Base-by-base conservation (phyloP, 1,140 invertebrate species). In the Augochlora pura region DNA sequence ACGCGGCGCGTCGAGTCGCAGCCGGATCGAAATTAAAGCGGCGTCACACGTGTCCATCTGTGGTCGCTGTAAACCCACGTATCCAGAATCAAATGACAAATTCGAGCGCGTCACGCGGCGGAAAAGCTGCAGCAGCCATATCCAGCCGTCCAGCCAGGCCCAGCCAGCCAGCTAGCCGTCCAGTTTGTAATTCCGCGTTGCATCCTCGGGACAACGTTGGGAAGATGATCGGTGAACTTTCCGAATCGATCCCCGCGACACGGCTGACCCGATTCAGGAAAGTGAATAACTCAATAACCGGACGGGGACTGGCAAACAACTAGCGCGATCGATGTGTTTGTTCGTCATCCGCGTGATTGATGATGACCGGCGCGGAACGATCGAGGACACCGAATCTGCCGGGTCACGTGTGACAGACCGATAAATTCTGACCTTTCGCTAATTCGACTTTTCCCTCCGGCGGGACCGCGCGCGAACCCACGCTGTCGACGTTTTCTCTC, bases 181-280 rank as follows among this genome's bases (percentile, higher is more conserved):
- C 18, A 52, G 14, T 46, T 70, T 32, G 54, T 18, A 23, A 77
- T 49, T 63, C 38, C 5, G 38, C 32, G 27, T n/a, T 57, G 10
- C 23, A 18, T 27, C 25, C 49, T 23, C 18, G 14, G 27, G 42
- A 60, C n/a, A n/a, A 57, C 21, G 52, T 9, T 23, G 16, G n/a
- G 42, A 25, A 57, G 38, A 70, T n/a, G 68, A 39, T 68, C 23
- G 46, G 23, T 52, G 59, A 38, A 69, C 39, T 77, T 85, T 78
- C 73, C 54, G 69, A 74, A 77, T 62, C 46, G 71, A 66, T 83
- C 81, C 60, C 62, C 63, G 78, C 63, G 78, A 70, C 64, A 60
- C 82, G 71, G 57, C 57, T 78, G 59, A 84, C 93, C 79, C 49
- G 66, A 23, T 81, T 81, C 68, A 54, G 60, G 52, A 60, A 78